Evolutionary conservation across 1,140 invertebrate species (phyloP).

Genomic region (Solenopsis fugax): DNA sequence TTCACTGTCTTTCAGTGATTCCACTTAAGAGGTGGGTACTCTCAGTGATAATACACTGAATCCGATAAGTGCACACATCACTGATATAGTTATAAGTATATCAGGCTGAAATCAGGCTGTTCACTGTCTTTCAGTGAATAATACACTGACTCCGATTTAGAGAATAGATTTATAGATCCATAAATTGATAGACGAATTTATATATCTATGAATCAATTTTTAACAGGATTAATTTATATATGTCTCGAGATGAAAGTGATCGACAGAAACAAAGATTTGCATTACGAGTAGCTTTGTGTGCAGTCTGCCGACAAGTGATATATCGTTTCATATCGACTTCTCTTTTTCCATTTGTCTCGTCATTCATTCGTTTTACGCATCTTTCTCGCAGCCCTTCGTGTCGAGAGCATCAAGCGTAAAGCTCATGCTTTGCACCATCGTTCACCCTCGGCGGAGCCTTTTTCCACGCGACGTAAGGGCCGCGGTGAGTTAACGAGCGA

Average conservation of each 20-base stretch:
- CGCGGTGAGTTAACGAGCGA: slow-evolving; percentile 47
- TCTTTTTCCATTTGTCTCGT: not conserved
- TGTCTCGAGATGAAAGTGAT: too few relatives aligned
- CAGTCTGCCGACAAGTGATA: not conserved
- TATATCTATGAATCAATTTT: too few relatives aligned
- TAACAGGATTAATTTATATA: not conserved
- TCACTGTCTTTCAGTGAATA: too few relatives aligned
- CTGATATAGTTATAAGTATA: too few relatives aligned
- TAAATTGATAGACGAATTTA: too few relatives aligned
- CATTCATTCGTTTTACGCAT: not conserved
- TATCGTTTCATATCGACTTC: not conserved
- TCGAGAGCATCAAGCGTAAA: slow-evolving; percentile 44
- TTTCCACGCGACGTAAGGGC: slow-evolving; percentile 32
- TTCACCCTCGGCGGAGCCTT: slow-evolving; percentile 14
- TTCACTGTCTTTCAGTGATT: too few relatives aligned
- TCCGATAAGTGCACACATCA: too few relatives aligned
- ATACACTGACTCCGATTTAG: too few relatives aligned
- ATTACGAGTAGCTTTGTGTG: not conserved
- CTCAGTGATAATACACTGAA: too few relatives aligned
- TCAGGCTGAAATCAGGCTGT: too few relatives aligned
- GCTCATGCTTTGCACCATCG: slow-evolving; percentile 2
- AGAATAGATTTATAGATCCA: too few relatives aligned
- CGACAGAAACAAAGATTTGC: not conserved
- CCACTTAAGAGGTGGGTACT: too few relatives aligned
- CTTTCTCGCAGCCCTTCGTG: not conserved